phyloP scores from a whole-genome alignment of 2,888 invertebrate species.

The Teinopalpus imperialis region DNA sequence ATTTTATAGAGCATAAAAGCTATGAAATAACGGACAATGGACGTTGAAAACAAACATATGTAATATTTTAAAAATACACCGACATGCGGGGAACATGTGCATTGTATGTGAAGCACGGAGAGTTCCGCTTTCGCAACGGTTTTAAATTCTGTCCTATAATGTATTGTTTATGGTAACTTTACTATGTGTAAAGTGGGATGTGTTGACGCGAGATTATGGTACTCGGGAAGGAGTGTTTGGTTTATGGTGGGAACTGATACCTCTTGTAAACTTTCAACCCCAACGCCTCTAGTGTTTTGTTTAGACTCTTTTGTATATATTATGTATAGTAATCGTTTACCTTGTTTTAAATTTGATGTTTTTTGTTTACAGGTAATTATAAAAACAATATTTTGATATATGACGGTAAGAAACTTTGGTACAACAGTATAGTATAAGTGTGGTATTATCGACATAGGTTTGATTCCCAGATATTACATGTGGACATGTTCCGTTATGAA shows the following conservation, averaged over 20 bases:
- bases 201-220: conserved; percentile 49
- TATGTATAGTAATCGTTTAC: no score
- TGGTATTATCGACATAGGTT: no score
- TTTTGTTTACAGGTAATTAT: conserved; percentile 31
- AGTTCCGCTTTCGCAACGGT: conserved; percentile 29
- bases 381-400: no score
- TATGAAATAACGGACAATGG: no score
- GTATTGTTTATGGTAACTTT: conserved; percentile 43
- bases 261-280: conserved; percentile 3
- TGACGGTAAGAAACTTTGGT: no score
- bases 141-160: conserved; percentile 35
- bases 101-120: conserved; percentile 36
- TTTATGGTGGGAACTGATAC: conserved; percentile 29
- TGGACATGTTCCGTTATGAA: no score
- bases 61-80: conserved; percentile 28
- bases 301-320: neutral
- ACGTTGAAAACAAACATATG: conserved; percentile 10
- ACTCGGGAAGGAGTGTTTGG: conserved; percentile 37
- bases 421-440: no score
- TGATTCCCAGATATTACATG: no score
- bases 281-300: conserved; percentile 1
- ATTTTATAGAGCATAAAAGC: conserved; percentile 7
- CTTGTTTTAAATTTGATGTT: conserved; percentile 5
- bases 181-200: conserved; percentile 61
- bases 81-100: conserved; percentile 42